Conservation (phyloP, 2,888 invertebrate genomes). For the Phania funesta region DNA sequence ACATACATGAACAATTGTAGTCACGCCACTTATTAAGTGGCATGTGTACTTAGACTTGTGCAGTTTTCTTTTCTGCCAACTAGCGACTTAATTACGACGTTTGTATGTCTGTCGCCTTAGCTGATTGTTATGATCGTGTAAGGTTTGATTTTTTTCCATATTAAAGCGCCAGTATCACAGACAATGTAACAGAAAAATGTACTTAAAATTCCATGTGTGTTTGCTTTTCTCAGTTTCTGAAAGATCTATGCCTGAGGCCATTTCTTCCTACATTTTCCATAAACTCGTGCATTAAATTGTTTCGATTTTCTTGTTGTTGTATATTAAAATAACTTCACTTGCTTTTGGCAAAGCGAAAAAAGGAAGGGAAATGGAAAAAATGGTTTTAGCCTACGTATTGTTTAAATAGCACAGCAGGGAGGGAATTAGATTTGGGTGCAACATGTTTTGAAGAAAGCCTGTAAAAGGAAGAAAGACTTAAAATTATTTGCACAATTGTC, state of each 20-base stretch:
- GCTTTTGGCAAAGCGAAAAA: constrained; percentile 21
- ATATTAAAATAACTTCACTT: constrained; percentile 36
- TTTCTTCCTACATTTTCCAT: constrained; percentile 30
- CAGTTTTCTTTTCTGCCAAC: constrained; percentile 47
- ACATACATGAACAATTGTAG: background rate
- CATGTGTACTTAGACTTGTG: constrained; percentile 29
- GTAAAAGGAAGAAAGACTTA: background rate
- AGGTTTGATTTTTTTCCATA: background rate
- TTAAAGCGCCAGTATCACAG: constrained; percentile 42
- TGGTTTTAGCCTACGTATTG: background rate
- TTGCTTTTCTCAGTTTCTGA: constrained; percentile 47
- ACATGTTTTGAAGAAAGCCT: background rate
- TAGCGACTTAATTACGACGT: constrained; percentile 65
- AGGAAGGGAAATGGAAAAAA: background rate
- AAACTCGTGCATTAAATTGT: constrained; percentile 27
- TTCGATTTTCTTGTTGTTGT: constrained; percentile 17
- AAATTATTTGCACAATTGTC: background rate
- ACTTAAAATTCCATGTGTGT: constrained; percentile 12
- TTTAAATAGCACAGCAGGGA: background rate
- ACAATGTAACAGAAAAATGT: constrained; percentile 33
- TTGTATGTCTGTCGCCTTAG: constrained; percentile 26
- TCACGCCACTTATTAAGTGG: constrained; percentile 22
- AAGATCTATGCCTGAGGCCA: constrained; percentile 43
- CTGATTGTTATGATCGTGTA: constrained; percentile 41
- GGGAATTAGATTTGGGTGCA: background rate